These are phyloP conservation scores for Phataginus tetradactyla DNA, from an alignment of 2,797 vertebrate species.

Conservation along the genomic window DNA sequence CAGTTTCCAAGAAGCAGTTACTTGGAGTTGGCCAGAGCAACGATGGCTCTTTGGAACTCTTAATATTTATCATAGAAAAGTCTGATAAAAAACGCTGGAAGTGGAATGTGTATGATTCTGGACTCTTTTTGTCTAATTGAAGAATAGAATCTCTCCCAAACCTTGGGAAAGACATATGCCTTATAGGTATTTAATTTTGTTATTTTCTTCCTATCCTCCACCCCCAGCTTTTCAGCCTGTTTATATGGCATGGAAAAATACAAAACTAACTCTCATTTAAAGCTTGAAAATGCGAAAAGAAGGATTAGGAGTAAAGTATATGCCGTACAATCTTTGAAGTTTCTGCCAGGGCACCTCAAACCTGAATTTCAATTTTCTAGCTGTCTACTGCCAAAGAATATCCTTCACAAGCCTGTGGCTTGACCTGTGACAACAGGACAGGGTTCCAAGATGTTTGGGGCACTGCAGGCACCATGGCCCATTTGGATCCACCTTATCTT, in stretches of 20 bases:
- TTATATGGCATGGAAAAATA: not conserved
- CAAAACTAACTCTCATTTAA: not conserved
- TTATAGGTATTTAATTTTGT: not conserved
- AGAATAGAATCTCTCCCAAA: not conserved
- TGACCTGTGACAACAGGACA: not conserved
- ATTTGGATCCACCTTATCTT: not conserved
- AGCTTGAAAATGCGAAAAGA: not conserved
- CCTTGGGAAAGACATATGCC: not conserved
- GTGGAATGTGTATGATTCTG: not conserved
- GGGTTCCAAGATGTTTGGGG: not conserved
- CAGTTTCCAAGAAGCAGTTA: not conserved
- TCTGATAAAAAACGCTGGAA: not conserved
- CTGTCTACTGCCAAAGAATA: not conserved
- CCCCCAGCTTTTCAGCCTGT: not conserved
- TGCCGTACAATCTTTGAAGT: not conserved
- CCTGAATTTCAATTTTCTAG: not conserved
- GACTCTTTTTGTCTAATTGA: not conserved
- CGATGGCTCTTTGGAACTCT: not conserved
- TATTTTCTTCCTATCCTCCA: not conserved
- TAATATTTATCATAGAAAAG: not conserved
- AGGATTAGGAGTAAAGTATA: not conserved
- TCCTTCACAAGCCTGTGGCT: fast-evolving
- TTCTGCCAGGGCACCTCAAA: not conserved
- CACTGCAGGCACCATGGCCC: not conserved
- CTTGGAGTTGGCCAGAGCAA: not conserved